Evolutionary conservation across 23 tunicate genomes (phyloP).

Genomic region (Aplidium turbinatum): DNA sequence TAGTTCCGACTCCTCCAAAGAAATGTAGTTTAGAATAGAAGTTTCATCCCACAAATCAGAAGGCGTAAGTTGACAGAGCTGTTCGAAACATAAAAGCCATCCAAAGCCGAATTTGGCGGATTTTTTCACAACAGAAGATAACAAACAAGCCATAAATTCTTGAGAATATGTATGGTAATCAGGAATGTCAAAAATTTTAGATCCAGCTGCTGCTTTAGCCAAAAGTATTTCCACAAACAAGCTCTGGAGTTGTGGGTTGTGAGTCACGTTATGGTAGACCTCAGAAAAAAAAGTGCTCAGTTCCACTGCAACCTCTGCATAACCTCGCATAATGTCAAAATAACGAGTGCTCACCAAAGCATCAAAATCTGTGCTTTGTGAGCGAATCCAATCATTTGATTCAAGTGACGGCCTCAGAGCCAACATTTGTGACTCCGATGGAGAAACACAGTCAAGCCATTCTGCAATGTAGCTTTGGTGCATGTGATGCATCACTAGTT

Average conservation of each 20-base stretch:
- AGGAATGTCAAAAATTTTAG: no score
- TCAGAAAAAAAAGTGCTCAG: slow-evolving; percentile 8
- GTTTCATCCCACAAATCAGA: background rate
- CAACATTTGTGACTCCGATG: background rate
- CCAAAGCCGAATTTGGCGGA: slow-evolving; percentile 14
- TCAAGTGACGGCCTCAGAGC: slow-evolving; percentile 6
- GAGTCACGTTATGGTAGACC: background rate
- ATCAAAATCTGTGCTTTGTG: background rate
- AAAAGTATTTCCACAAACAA: slow-evolving; percentile 1
- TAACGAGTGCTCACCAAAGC: background rate
- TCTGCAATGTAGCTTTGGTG: background rate
- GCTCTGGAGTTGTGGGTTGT: background rate
- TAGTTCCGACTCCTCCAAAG: background rate
- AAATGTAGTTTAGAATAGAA: background rate
- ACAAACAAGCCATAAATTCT: no score
- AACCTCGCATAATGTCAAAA: background rate
- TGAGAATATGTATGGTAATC: no score
- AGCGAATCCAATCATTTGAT: background rate
- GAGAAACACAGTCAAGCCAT: slow-evolving; percentile 10
- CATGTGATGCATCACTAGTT: slow-evolving; percentile 29
- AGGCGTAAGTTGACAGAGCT: background rate
- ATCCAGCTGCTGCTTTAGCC: background rate
- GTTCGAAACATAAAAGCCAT: slow-evolving; percentile 2
- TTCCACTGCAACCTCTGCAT: slow-evolving; percentile 18
- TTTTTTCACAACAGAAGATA: background rate